A percentile compares a stretch with the other conserved stretches of the same genome.
These are phyloP conservation scores for Aradophagus sp. DNA, from an alignment of 1,140 invertebrate species.

Conservation along the genomic window DNA sequence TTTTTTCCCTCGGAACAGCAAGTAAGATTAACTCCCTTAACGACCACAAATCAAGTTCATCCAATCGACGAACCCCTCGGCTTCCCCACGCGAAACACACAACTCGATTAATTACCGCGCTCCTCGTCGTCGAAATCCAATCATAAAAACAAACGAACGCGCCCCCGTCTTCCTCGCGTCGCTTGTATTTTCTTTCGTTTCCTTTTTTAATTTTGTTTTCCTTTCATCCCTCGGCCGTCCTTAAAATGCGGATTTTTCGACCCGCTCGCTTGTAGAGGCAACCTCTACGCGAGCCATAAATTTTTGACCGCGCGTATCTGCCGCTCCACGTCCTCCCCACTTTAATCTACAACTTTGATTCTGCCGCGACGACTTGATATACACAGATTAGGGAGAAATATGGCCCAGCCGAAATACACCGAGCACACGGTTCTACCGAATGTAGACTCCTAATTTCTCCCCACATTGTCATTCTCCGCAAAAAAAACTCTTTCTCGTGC, in stretches of 20 bases:
- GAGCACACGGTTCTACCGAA: constrained; percentile 41
- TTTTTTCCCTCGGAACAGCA: constrained; percentile 10
- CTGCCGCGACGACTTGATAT: constrained; percentile 52
- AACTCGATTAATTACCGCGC: constrained; percentile 45
- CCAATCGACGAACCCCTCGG: constrained; percentile 31
- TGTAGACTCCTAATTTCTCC: constrained; percentile 38
- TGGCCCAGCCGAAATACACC: constrained; percentile 40
- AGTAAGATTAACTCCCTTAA: constrained; percentile 26
- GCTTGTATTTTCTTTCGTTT: too few relatives aligned
- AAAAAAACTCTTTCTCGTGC: too few relatives aligned
- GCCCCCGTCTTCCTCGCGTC: neutral
- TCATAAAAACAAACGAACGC: constrained; percentile 48
- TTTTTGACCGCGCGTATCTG: constrained; percentile 51
- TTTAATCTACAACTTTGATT: constrained; percentile 58
- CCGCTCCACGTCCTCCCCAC: constrained; percentile 45
- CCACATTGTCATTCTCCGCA: neutral
- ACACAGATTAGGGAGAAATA: constrained; percentile 54
- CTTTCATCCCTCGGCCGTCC: constrained; percentile 3
- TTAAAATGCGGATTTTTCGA: constrained; percentile 44
- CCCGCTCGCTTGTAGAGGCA: constrained; percentile 23
- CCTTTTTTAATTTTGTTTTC: too few relatives aligned
- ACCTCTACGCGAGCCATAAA: constrained; percentile 41
- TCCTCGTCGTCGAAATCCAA: constrained; percentile 35
- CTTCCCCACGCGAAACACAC: constrained; percentile 14
- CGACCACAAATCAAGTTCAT: constrained; percentile 30